phyloP scores from a whole-genome alignment of 2,113 vertebrate species.

The Corythoichthys haematopterus region DNA sequence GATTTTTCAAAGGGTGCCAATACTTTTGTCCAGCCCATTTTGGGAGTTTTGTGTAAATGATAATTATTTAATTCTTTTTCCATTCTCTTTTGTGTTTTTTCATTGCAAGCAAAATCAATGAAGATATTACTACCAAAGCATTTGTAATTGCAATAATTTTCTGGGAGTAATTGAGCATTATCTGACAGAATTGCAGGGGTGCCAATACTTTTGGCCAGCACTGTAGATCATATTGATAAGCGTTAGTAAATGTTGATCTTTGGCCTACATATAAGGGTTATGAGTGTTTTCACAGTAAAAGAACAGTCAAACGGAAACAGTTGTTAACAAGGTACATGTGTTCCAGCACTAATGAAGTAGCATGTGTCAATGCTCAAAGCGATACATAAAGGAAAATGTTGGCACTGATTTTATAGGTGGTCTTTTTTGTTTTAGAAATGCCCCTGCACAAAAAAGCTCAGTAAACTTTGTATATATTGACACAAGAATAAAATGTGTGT shows the following conservation, averaged over 20 bases:
- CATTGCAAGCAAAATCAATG: too few relatives aligned
- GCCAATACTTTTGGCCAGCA: too few relatives aligned
- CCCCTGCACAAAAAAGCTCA: background rate
- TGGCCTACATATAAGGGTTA: slow-evolving; percentile 48
- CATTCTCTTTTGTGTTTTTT: too few relatives aligned
- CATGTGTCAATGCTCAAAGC: slow-evolving; percentile 14
- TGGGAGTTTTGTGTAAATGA: too few relatives aligned
- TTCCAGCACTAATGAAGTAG: slow-evolving; percentile 47
- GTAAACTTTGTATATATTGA: background rate
- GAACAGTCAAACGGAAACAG: slow-evolving; percentile 28
- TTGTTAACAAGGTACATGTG: slow-evolving; percentile 49
- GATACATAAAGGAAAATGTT: background rate
- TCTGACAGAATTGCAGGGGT: too few relatives aligned
- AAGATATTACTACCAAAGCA: too few relatives aligned
- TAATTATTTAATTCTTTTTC: too few relatives aligned
- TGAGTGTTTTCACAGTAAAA: slow-evolving; percentile 39
- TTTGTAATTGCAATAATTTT: too few relatives aligned
- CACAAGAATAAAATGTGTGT: background rate
- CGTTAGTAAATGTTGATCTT: slow-evolving; percentile 43
- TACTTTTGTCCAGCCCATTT: too few relatives aligned
- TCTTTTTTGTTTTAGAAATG: slow-evolving; percentile 11
- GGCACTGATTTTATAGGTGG: background rate
- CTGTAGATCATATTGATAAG: slow-evolving; percentile 10
- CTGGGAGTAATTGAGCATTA: too few relatives aligned
- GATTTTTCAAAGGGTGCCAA: too few relatives aligned